Base-by-base conservation (phyloP, 1,140 invertebrate genomes). In the Phenacoccus solenopsis region DNA sequence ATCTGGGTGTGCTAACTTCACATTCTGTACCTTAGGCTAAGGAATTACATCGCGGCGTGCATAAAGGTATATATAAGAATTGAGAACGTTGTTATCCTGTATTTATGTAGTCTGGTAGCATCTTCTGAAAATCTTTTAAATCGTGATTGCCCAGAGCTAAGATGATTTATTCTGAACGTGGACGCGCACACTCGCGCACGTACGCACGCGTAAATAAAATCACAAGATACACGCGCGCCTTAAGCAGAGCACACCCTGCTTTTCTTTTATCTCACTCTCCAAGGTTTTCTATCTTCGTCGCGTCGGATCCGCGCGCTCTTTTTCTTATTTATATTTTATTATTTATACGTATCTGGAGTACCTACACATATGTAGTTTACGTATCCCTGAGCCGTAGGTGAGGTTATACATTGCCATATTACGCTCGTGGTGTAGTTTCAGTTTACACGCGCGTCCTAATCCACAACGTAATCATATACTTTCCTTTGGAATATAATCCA, bases 51-150 rank as follows among this genome's bases (percentile, higher is more conserved):
- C 20, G 38, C 38, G 38, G 38, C 38, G 38, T 49, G 38, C 38
- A 49, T 49, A 49, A 49, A 49, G 20, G 38, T 49, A 49, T 49
- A 49, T 49, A 49, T 49, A 49, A 49, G 38, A 49, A 49, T 49
- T 49, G 38, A 49, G 38, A 49, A 49, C 20, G 59, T 64, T 24
- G 59, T 27, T 64, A 64, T 64, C 59, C 59, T 64, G 25, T 64
- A 64, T 64, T 64, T 64, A 64, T 64, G 59, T 64, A 64, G 59
- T 64, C 59, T 64, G 21, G 59, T 64, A 64, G 59, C 59, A 64
- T 64, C 59, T 64, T 64, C 59, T 64, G 59, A 64, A 64, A 64
- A 64, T 64, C 59, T 64, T 64, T 64, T 64, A 64, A 64, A 64
- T 64, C 59, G 59, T 64, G 59, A 64, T 27, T 64, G 59, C 59